A percentile compares a stretch with the other conserved stretches of the same genome.
Conservation (phyloP, 2,888 invertebrate species). For the Oscheius sp. region DNA sequence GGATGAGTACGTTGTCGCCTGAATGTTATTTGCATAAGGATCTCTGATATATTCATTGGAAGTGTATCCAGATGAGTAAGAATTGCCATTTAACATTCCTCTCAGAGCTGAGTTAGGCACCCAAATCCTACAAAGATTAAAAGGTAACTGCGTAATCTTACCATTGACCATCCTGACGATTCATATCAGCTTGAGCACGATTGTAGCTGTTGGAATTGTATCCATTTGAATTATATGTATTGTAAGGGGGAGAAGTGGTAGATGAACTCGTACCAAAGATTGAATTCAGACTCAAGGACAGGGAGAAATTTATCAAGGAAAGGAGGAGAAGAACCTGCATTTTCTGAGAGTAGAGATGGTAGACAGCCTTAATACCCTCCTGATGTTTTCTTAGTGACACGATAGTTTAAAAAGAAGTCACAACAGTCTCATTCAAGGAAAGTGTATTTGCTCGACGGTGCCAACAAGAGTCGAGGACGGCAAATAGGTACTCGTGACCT, state of each 20-base stretch:
- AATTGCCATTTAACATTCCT: neutral
- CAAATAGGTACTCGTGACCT: conserved; percentile 4
- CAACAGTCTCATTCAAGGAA: neutral
- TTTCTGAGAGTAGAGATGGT: neutral
- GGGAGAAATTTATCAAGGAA: neutral
- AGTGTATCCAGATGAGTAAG: neutral
- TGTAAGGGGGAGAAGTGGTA: neutral
- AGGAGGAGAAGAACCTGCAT: conserved; percentile 2
- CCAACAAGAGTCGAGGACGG: conserved; percentile 3
- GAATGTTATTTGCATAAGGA: no score
- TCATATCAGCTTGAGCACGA: conserved; percentile 1
- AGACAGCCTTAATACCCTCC: neutral
- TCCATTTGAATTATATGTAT: no score
- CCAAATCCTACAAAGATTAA: conserved; percentile 7
- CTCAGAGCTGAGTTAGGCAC: conserved; percentile 3
- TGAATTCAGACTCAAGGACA: neutral
- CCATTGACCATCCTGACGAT: conserved; percentile 8
- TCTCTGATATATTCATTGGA: no score
- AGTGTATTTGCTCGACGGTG: neutral
- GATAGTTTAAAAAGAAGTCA: neutral
- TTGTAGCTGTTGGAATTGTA: no score
- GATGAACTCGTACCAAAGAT: neutral
- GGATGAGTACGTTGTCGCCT: no score
- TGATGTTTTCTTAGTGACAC: neutral
- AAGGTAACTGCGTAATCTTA: no score